Base-by-base conservation (phyloP, 2,797 vertebrate species). In the Thamnophis elegans region DNA sequence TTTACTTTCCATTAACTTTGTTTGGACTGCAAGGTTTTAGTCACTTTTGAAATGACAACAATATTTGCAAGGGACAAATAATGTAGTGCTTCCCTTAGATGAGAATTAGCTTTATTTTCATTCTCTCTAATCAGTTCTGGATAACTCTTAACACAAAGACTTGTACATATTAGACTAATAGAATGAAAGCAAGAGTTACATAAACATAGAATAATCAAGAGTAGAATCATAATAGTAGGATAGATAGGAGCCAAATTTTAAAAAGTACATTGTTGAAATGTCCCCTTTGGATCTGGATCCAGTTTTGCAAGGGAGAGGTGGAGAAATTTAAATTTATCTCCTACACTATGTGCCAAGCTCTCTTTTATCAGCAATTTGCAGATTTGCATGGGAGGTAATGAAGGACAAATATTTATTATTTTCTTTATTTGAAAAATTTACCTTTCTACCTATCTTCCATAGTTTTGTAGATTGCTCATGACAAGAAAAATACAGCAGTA, bases 1-100 rank as follows among this genome's bases (percentile, higher is more conserved):
- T 97, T 96, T 96, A 97, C 96, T 96, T 95, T 92, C 92, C 53
- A 89, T 96, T 96, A 96, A 96, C 97, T 96, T 94, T 95, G 94
- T 89, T 94, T 96, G 95, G 91, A 92, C 91, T 93, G n/a, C 56
- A 89, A 85, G 92, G 56, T 93, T 91, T 93, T 90, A 93, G 58
- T 90, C 90, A 91, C 56, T 88, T 73, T 91, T 91, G 90, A 90
- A 90, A 26, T 91, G 22, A 91, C 89, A 91, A 91, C 55, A 88
- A 88, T 93, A 85, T 85, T 91, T 93, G 58, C 26, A 65, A 28
- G 73, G 65, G 42, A 36, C 20, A 18, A 82, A 87, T 88, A 88
- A 88, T 87, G 42, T 85, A 82, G 51, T 56, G 82, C 90, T 93
- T 88, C 42, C 22, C 47, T 85, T 62, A 85, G 32, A 26, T 88